Evolutionary conservation across 2,888 invertebrate species (phyloP), one percentile per base, ranked within the genome.

Genomic region (Melanchra persicariae): DNA sequence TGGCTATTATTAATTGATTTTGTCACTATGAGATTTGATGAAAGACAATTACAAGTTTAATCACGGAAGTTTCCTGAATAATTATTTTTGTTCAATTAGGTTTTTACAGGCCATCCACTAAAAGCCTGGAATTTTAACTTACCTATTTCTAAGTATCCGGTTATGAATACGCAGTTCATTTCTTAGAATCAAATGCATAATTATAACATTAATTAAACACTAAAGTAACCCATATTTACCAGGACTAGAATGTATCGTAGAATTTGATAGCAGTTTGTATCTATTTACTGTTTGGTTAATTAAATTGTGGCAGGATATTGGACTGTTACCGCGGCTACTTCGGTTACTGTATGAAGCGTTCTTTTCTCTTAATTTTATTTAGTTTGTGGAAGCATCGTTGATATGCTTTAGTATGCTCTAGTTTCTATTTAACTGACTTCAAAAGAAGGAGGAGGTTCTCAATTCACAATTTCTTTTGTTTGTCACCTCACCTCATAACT

Each of bases 291-390:
- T 37, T 58, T 4, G 12, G 43, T 64, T 64, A 72, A 63, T 72
- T 72, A 64, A 51, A 72, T 30, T 73, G 57, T 73, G 26, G 37
- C 49, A 45, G 40, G 17, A 17, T 62, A 72, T 34, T 24, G 24
- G 24, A 17, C 24, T 51, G 57, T 47, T 58, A n/a, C 22, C 3
- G 15, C 34, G 7, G 9, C 3, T 24, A 45, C 5, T 57, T 57
- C 24, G n/a, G 7, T 61, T 47, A 47, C 30, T 47, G 6, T 55
- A 22, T 37, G n/a, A 58, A 58, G 6, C 15, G 12, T 30, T 62
- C 17, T 37, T 47, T 62, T 47, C 71, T 54, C 45, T 40, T 30
- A 22, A 12, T 66, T 0, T 45, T 26, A 45, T 37, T 52, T n/a
- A 43, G 22, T 12, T 52, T 63, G 19, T 19, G 24, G 22, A 30